Percentiles rank a stretch among this genome's conserved stretches.
These are phyloP conservation scores for Nebria brevicollis DNA, from an alignment of 2,888 invertebrate genomes.

Conservation along the genomic window DNA sequence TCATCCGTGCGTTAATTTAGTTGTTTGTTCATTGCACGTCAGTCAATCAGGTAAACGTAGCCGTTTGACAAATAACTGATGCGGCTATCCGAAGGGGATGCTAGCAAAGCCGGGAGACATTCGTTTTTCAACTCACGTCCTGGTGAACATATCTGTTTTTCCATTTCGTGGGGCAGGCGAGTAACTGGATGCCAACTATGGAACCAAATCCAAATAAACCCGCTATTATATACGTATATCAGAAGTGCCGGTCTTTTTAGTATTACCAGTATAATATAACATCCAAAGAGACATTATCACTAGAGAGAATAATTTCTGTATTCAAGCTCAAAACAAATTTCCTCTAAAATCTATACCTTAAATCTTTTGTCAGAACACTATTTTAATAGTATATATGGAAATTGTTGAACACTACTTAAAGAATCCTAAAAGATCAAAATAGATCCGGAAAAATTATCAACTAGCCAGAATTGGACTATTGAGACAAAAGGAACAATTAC, in stretches of 20 bases:
- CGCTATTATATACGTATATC: conserved; percentile 31
- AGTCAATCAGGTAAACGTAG: conserved; percentile 1
- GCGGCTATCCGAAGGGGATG: background rate
- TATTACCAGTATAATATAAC: too few relatives aligned
- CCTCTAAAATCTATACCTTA: too few relatives aligned
- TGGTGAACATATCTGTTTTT: conserved; percentile 39
- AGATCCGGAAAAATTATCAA: too few relatives aligned
- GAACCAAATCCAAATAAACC: conserved; percentile 38
- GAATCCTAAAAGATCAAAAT: too few relatives aligned
- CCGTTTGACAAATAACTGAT: conserved; percentile 23
- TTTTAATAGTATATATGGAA: too few relatives aligned
- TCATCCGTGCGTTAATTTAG: background rate
- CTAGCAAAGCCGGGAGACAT: background rate
- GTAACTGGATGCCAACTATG: background rate
- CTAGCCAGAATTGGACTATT: too few relatives aligned
- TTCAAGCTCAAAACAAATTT: too few relatives aligned
- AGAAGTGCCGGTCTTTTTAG: background rate
- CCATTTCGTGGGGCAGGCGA: background rate
- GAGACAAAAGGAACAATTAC: too few relatives aligned
- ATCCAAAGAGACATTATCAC: background rate
- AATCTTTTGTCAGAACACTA: too few relatives aligned
- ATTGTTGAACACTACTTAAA: too few relatives aligned
- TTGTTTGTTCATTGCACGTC: background rate
- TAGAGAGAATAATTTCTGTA: background rate
- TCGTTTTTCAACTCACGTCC: conserved; percentile 19